Percentiles rank a stretch among this genome's conserved stretches.
Evolutionary conservation across 2,888 invertebrate genomes (phyloP).

Genomic region (Heliothis peltigera): DNA sequence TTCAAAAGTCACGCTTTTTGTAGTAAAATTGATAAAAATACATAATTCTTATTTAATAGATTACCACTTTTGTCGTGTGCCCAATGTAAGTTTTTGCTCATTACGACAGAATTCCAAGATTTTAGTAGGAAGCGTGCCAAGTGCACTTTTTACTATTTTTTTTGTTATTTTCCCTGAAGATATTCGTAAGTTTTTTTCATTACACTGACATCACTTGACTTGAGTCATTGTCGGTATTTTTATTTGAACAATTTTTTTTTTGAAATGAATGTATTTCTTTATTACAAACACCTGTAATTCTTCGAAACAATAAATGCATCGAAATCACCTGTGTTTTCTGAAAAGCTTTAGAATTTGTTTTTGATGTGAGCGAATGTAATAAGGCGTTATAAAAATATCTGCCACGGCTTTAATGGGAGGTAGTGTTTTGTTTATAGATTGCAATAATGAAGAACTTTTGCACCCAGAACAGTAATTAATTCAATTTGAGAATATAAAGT

Average conservation of each 20-base stretch:
- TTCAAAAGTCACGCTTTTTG: background rate
- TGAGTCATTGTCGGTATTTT: background rate
- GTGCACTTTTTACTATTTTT: background rate
- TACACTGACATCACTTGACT: constrained; percentile 6
- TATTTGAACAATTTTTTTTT: background rate
- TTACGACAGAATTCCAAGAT: background rate
- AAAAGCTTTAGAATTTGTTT: too few relatives aligned
- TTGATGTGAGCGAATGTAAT: too few relatives aligned
- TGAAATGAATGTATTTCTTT: background rate
- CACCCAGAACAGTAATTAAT: too few relatives aligned
- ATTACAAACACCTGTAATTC: background rate
- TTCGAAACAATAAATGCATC: background rate
- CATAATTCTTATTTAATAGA: background rate
- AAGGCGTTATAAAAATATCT: too few relatives aligned
- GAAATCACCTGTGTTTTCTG: too few relatives aligned
- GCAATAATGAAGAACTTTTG: too few relatives aligned
- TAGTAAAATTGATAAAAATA: too few relatives aligned
- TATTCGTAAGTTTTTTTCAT: constrained; percentile 10
- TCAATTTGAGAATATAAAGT: too few relatives aligned
- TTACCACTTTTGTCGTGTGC: constrained; percentile 8
- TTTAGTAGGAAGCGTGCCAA: constrained; percentile 26
- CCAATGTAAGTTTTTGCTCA: constrained; percentile 8
- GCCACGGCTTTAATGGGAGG: too few relatives aligned
- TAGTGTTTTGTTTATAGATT: too few relatives aligned
- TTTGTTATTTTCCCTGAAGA: background rate